These are phyloP conservation scores for Datnioides undecimradiatus DNA, from an alignment of 2,113 vertebrate genomes.

Conservation along the genomic window DNA sequence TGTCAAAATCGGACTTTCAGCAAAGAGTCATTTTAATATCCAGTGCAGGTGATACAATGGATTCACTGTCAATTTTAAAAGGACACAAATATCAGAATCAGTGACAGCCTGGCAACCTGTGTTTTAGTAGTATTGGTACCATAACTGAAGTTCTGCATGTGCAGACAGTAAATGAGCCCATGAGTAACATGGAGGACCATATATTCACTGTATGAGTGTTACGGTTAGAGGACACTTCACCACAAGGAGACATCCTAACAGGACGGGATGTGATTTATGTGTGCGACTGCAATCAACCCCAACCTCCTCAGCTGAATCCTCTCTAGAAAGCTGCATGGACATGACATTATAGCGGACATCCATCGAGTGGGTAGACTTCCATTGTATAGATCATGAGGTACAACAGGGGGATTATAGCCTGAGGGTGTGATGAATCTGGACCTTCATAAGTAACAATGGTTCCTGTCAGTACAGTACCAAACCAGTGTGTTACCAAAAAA, in stretches of 20 bases:
- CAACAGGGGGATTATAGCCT: conserved; percentile 17
- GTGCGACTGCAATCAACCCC: conserved; percentile 30
- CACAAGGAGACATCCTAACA: conserved; percentile 34
- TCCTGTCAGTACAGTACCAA: conserved; percentile 12
- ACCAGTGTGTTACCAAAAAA: conserved; percentile 4
- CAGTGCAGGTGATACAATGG: neutral
- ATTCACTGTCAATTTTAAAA: neutral
- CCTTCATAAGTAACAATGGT: conserved; percentile 16
- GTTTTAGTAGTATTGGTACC: neutral
- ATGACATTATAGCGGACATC: conserved; percentile 22
- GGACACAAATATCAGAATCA: neutral
- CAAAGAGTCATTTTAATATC: neutral
- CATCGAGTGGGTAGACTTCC: neutral
- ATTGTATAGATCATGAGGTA: conserved; percentile 10
- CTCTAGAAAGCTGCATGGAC: conserved; percentile 20
- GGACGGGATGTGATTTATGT: conserved; percentile 53
- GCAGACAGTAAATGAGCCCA: neutral
- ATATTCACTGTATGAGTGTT: conserved; percentile 12
- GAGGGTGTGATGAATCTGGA: conserved; percentile 20
- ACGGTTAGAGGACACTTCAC: conserved; percentile 35
- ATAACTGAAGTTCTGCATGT: neutral
- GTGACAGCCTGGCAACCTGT: neutral
- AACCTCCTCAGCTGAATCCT: neutral
- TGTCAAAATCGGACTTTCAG: neutral
- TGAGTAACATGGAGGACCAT: conserved; percentile 1